Evolutionary conservation across 2,113 vertebrate species (phyloP).

Genomic region (Panurus biarmicus): DNA sequence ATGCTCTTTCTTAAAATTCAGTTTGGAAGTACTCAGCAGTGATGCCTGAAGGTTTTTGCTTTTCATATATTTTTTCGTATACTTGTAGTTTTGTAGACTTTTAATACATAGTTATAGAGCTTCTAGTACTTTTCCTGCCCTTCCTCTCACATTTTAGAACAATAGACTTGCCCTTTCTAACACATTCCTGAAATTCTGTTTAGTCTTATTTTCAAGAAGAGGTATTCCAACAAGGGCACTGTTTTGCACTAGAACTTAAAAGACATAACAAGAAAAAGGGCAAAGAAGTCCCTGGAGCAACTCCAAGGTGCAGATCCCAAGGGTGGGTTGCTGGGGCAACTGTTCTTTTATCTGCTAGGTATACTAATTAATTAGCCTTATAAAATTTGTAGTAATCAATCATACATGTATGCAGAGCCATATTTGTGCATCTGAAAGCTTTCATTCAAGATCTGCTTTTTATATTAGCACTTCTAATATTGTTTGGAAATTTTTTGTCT

Average conservation of each 20-base stretch:
- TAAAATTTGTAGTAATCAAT: background rate
- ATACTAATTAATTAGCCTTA: background rate
- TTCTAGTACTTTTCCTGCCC: background rate
- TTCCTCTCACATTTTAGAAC: background rate
- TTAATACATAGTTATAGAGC: background rate
- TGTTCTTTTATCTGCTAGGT: background rate
- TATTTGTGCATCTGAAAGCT: background rate
- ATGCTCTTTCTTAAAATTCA: background rate
- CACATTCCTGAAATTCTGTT: background rate
- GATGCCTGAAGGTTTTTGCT: background rate
- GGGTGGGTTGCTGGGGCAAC: background rate
- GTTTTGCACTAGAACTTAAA: background rate
- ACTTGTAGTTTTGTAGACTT: background rate
- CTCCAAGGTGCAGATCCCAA: background rate
- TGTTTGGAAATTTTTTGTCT: background rate
- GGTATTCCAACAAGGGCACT: background rate
- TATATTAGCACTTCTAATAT: background rate
- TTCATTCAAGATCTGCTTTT: background rate
- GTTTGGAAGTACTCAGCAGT: background rate
- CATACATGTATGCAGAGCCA: fast-evolving
- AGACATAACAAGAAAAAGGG: background rate
- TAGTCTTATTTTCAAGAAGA: background rate
- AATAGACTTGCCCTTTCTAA: background rate
- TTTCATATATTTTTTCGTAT: background rate
- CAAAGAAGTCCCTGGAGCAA: background rate